Evolutionary conservation across 2,888 invertebrate genomes (phyloP), one percentile per base, ranked within the genome.

Genomic region (Andrena fulva): DNA sequence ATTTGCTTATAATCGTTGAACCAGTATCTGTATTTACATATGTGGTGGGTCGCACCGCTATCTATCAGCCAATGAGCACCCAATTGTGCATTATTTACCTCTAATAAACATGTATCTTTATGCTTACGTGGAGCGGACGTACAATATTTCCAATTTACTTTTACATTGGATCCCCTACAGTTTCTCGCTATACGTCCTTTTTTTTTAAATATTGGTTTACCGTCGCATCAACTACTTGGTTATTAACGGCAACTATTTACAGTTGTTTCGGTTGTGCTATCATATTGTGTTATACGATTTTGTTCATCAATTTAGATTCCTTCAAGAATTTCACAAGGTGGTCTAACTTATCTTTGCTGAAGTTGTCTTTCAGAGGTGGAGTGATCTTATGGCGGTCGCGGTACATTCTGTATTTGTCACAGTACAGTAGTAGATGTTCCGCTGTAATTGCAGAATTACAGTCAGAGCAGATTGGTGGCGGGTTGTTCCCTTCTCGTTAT

Each of bases 41-140:
- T 56, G 7, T 80, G 77, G 10, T 77, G 75, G 1, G 77, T 84
- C 8, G 77, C 68, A 1, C 69, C 81, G 10, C 71, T 84, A 27
- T 81, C 77, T 35, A 84, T 20, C 10, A 77, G 8, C 80, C 81
- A 84, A 0, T 59, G 69, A 7, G 75, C 63, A 5, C 81, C 64
- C 20, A 77, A 27, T n/a, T 60, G 54, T 10, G 66, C 20, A n/a
- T n/a, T n/a, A 33, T 80, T 79, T 62, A 83, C 16, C 4, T 75
- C 72, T 69, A 73, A 56, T n/a, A 75, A 52, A 24, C 60, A 59
- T 1, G 31, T 20, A 20, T 62, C 56, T 5, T 6, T 68, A 20
- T 27, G 24, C 20, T 60, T 74, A 48, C 16, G 4, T 42, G 42
- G 10, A 20, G 3, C 0, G 16, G 10, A 8, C 33, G 42, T 42